Percentiles rank a stretch among this genome's conserved stretches.
These are phyloP conservation scores for Melanogrammus aeglefinus DNA, from an alignment of 2,797 vertebrate genomes.

Conservation along the genomic window DNA sequence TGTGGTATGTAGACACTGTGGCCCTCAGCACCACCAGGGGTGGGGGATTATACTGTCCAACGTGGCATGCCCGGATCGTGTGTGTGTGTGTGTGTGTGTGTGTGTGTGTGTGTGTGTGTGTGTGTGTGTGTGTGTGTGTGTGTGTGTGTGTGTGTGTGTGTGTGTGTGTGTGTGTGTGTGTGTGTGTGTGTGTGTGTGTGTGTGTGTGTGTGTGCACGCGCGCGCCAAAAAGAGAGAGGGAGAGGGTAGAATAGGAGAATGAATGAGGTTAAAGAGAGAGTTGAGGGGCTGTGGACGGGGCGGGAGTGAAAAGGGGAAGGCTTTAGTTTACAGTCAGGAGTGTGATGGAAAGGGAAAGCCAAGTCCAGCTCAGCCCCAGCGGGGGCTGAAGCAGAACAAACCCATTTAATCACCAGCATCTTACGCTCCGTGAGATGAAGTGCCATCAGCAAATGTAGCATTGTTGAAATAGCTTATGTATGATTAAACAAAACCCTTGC, in stretches of 20 bases:
- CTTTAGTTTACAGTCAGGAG: conserved; percentile 49
- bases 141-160: too few species aligned
- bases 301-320: neutral
- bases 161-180: too few species aligned
- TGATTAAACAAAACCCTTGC: conserved; percentile 20
- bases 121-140: neutral
- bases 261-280: neutral
- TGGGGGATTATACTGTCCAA: conserved; percentile 22
- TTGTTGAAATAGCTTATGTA: neutral
- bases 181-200: too few species aligned
- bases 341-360: conserved; percentile 38
- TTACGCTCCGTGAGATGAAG: conserved; percentile 11
- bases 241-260: conserved; percentile 3
- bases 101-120: conserved; percentile 18
- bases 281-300: neutral
- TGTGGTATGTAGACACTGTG: conserved; percentile 70
- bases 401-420: conserved; percentile 24
- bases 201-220: too few species aligned
- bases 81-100: neutral
- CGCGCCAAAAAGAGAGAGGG: conserved; percentile 9
- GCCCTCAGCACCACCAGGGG: conserved; percentile 47
- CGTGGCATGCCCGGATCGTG: conserved; percentile 1
- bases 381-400: conserved; percentile 19
- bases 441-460: conserved; percentile 24
- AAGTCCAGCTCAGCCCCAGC: conserved; percentile 24